Base-by-base conservation (phyloP, 2,888 invertebrate genomes). In the Drosophila atroscutellata region DNA sequence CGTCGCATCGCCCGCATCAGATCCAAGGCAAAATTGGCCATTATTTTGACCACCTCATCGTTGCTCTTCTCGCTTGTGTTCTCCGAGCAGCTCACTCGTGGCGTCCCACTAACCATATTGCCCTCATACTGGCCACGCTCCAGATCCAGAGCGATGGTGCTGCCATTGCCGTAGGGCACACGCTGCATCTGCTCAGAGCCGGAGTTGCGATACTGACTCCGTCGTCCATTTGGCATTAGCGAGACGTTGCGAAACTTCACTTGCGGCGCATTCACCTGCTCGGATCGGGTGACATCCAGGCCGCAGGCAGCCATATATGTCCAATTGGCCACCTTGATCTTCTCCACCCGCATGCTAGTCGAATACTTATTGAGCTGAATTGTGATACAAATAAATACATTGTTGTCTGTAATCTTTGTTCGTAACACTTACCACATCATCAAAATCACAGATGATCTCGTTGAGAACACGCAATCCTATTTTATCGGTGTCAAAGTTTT, bases 261-360 rank as follows among this genome's bases (percentile, higher is more conserved):
- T 36, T 86, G 90, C 6, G 91, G 89, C 0, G 90, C 88, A 52
- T 93, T 94, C 0, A 93, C 93, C 3, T 95, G 95, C 73, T 92
- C 92, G 66, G 96, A 94, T 58, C 95, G 94, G 36, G 95, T 95
- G 0, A 97, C 95, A 83, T 97, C 96, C 55, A 99, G 94, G 0
- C 99, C 99, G 89, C 98, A 97, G 1, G 98, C 99, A 2, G 98
- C 99, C 99, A 99, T 99, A 89, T 99, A 99, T 0, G 99, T 99
- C 95, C 97, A 97, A 70, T 98, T 98, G 54, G 98, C 98, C 63
- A 99, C 96, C 94, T 99, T 99, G 39, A 99, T 99, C 93, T 99
- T 99, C 93, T 99, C 99, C 11, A 99, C 96, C 84, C 96, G 95
- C 68, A 95, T 93, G 58, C 95, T 94, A 0, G 94, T 89, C 18